phyloP scores from a whole-genome alignment of 2,797 vertebrate genomes.

The Melanotaenia pygmaea region DNA sequence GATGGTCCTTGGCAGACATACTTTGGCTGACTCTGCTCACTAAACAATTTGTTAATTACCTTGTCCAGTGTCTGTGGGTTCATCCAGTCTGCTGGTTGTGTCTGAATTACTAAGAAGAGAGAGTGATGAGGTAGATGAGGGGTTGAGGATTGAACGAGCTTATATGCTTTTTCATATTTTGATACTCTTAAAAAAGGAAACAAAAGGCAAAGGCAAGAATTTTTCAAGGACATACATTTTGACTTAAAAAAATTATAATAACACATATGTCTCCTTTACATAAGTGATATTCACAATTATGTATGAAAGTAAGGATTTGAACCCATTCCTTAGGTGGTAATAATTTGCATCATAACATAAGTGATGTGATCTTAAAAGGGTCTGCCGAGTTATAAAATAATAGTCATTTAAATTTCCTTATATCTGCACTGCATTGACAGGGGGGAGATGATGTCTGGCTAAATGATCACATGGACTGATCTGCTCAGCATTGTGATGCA shows the following conservation, averaged over 20 bases:
- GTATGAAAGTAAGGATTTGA: too few relatives aligned
- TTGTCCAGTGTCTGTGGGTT: constrained; percentile 46
- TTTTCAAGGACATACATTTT: constrained; percentile 11
- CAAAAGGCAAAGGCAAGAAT: constrained; percentile 5
- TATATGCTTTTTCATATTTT: neutral
- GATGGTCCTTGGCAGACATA: constrained; percentile 10
- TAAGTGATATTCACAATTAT: too few relatives aligned
- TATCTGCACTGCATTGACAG: too few relatives aligned
- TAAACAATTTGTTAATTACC: constrained; percentile 61
- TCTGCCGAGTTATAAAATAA: too few relatives aligned
- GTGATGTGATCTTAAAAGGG: too few relatives aligned
- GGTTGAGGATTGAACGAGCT: constrained; percentile 21
- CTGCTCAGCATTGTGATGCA: neutral
- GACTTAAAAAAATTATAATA: constrained; percentile 11
- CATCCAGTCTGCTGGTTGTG: constrained; percentile 41
- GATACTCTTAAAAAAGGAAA: neutral
- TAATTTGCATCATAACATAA: too few relatives aligned
- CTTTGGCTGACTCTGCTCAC: constrained; percentile 30
- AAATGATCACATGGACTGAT: neutral
- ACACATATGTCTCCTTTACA: too few relatives aligned
- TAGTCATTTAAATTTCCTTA: too few relatives aligned
- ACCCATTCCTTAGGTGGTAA: too few relatives aligned
- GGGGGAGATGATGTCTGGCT: too few relatives aligned
- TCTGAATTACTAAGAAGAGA: constrained; percentile 24
- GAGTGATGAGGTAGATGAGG: constrained; percentile 4